phyloP scores from a whole-genome alignment of 2,888 invertebrate genomes.

The Abrostola triplasia region DNA sequence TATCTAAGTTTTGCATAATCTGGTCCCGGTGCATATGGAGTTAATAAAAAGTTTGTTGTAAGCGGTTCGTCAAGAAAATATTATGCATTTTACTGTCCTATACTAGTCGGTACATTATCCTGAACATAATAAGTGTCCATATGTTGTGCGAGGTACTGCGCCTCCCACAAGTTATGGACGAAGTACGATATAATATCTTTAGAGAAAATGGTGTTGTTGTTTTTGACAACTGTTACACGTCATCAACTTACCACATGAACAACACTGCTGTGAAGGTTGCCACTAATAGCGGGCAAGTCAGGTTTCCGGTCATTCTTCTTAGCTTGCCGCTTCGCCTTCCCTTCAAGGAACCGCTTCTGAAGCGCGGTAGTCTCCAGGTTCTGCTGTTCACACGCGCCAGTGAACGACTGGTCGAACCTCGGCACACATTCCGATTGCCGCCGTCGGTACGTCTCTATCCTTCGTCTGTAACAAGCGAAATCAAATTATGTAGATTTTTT shows the following conservation, averaged over 20 bases:
- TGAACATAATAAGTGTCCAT: no score
- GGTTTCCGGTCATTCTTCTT: slow-evolving; percentile 92
- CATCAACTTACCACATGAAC: slow-evolving; percentile 89
- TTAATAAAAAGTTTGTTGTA: neutral
- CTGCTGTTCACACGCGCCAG: slow-evolving; percentile 96
- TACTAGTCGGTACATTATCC: no score
- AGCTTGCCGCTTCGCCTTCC: slow-evolving; percentile 95
- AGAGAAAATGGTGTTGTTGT: no score
- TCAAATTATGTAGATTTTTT: slow-evolving; percentile 14
- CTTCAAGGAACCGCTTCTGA: slow-evolving; percentile 96
- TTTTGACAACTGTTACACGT: neutral
- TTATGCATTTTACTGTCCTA: no score
- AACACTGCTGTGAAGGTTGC: slow-evolving; percentile 91
- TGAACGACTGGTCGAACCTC: slow-evolving; percentile 95
- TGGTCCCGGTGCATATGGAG: neutral
- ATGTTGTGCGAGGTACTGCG: no score
- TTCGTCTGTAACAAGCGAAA: slow-evolving; percentile 88
- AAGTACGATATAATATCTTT: no score
- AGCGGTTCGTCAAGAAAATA: no score
- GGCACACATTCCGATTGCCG: slow-evolving; percentile 96
- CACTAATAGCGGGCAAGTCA: slow-evolving; percentile 82
- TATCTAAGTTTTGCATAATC: neutral
- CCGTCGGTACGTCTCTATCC: slow-evolving; percentile 95
- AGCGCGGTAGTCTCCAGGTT: slow-evolving; percentile 95
- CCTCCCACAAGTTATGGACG: no score